Base-by-base conservation (phyloP, 1,140 invertebrate species). In the Psix sp. region DNA sequence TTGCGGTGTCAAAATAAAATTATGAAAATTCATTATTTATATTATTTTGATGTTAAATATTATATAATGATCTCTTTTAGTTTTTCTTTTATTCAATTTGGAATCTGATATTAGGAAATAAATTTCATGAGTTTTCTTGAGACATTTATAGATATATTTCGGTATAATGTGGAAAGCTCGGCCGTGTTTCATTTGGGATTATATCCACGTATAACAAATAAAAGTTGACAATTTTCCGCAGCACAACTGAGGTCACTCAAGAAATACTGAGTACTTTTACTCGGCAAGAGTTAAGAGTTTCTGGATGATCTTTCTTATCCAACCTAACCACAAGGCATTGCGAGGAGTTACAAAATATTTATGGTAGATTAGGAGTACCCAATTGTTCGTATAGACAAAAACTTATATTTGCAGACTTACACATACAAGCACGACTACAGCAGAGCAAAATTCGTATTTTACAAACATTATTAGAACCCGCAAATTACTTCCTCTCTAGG, bases 271-370 rank as follows among this genome's bases (percentile, higher is more conserved):
- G 36, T 21, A 15, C 16, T 54, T 18, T 17, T 18, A 29, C 33
- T 46, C 17, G 14, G 29, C 17, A 46, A 59, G 33, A 59, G 42
- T 46, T 42, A 38, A 38, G 31, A 46, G 33, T 46, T 59, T 46
- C 33, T 35, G 26, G 51, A 56, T 56, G 38, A 56, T 56, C 51
- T 42, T 29, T 57, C 26, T 24, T 49, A 49, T 49, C 43, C 57
- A 42, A 42, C 15, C 7, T 24, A 29, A 49, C 17, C 13, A 9
- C 39, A 13, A 63, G 39, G 20, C 33, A 63, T 45, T 52, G 31
- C 45, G 33, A 20, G 5, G 40, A 52, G 38, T 52, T 63, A 35
- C 45, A 18, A 40, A 24, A 51, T 62, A 62, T 62, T 51, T 62
- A 49, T 51, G 45, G 45, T 14, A 51, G 45, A 51, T 62, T 51